Conservation (phyloP, 2,888 invertebrate species). For the Meiosimyza decipiens region DNA sequence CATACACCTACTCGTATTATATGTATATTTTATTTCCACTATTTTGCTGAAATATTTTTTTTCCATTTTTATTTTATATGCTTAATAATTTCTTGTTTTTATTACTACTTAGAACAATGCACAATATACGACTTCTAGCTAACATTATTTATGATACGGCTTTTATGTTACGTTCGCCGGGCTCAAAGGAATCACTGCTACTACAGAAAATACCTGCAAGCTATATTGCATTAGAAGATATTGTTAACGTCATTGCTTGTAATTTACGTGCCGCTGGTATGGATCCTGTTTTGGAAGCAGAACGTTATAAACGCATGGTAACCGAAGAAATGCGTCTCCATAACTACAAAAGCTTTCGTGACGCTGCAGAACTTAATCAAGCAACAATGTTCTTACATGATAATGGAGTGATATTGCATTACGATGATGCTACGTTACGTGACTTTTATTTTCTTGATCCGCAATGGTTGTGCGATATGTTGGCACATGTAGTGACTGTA, state of each 20-base stretch:
- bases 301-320: conserved; percentile 73
- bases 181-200: conserved; percentile 88
- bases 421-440: conserved; percentile 92
- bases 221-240: conserved; percentile 94
- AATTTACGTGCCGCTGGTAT: conserved; percentile 76
- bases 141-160: conserved; percentile 94
- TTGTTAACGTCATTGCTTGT: conserved; percentile 82
- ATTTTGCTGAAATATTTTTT: no score
- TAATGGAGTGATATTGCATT: conserved; percentile 94
- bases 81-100: background rate
- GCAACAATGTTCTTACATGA: conserved; percentile 98
- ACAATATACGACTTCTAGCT: conserved; percentile 89
- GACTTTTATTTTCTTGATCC: conserved; percentile 97
- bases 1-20: no score
- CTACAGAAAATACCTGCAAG: conserved; percentile 96
- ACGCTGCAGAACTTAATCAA: conserved; percentile 90
- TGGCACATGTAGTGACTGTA: conserved; percentile 96
- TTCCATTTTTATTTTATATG: no score
- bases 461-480: conserved; percentile 98
- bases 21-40: no score
- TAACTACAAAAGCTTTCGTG: conserved; percentile 71
- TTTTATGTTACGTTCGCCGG: conserved; percentile 89
- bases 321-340: conserved; percentile 66
- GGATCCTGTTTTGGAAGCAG: conserved; percentile 87
- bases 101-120: conserved; percentile 74